Evolutionary conservation across 2,888 invertebrate genomes (phyloP).

Genomic region (Lasius platythorax): DNA sequence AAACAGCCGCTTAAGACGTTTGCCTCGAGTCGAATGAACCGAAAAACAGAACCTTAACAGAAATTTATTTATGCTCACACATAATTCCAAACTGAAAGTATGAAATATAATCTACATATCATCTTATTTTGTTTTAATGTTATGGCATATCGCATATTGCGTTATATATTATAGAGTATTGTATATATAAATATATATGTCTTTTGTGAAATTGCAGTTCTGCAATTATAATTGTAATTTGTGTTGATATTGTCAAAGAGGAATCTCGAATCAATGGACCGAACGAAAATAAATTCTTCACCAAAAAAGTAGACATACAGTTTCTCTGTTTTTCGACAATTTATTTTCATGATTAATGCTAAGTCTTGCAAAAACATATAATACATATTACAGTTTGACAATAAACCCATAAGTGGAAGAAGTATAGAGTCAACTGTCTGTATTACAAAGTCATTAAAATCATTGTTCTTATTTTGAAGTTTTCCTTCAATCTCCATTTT

Average conservation of each 20-base stretch:
- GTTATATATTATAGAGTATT: background rate
- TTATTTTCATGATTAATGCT: slow-evolving; percentile 82
- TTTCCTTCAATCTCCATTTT: background rate
- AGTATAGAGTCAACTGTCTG: background rate
- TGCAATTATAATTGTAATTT: background rate
- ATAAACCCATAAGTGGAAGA: slow-evolving; percentile 76
- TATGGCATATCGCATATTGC: too few relatives aligned
- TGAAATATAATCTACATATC: too few relatives aligned
- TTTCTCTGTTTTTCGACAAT: slow-evolving; percentile 73
- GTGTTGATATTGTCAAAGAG: background rate
- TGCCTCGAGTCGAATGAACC: too few relatives aligned
- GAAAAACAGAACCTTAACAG: too few relatives aligned
- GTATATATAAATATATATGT: background rate
- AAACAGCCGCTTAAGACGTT: too few relatives aligned
- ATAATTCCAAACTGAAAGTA: too few relatives aligned
- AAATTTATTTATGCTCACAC: too few relatives aligned
- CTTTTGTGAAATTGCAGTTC: background rate
- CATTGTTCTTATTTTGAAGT: background rate
- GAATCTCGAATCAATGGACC: background rate
- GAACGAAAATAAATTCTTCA: background rate
- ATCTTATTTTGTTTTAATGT: too few relatives aligned
- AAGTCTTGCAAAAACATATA: slow-evolving; percentile 85
- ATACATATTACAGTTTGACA: slow-evolving; percentile 83
- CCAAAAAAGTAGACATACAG: background rate
- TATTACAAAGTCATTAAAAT: background rate